Evolutionary conservation across 1,140 invertebrate species (phyloP), one percentile per base, ranked within the genome.

Genomic region (Arctopsyche grandis): DNA sequence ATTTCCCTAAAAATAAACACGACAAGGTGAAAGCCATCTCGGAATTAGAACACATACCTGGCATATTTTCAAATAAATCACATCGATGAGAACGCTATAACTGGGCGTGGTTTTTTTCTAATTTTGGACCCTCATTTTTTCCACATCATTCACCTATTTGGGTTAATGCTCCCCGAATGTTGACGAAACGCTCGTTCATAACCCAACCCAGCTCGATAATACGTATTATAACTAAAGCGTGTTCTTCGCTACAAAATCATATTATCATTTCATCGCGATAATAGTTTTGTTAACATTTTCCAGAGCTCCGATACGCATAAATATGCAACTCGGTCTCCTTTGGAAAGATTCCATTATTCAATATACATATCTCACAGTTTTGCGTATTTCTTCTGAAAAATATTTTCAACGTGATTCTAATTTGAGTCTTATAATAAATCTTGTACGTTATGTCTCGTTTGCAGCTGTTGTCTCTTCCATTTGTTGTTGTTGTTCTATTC

Each of bases 151-250:
- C 12, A 12, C 21, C 1, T 66, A 66, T 66, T 26, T 66, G 24
- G 63, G 63, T 66, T 66, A 66, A 66, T 66, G 63, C 24, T 26
- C n/a, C 19, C 21, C 21, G 58, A 21, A 52, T 60, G 21, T 60
- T 60, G 5, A 60, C 48, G 48, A 38, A 38, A 38, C 48, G 16
- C 48, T 52, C 48, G 48, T 3, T 52, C 48, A 52, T 52, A 52
- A 52, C 48, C 12, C 48, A 52, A 12, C 29, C 29, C 29, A 38
- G 29, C 7, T 38, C 29, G 29, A 38, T 38, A 38, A 38, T 52
- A 14, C 19, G 52, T 56, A 16, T 16, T 19, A 19, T 52, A 52
- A 52, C 12, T 52, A 10, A 10, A 19, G 12, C 10, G 21, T 1
- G 4, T 60, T 19, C 16, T 9, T 60, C 56, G 56, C 19, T 38